A percentile compares a stretch with the other conserved stretches of the same genome.
Evolutionary conservation across 2,113 vertebrate species (phyloP).

Genomic region (Eira barbara): DNA sequence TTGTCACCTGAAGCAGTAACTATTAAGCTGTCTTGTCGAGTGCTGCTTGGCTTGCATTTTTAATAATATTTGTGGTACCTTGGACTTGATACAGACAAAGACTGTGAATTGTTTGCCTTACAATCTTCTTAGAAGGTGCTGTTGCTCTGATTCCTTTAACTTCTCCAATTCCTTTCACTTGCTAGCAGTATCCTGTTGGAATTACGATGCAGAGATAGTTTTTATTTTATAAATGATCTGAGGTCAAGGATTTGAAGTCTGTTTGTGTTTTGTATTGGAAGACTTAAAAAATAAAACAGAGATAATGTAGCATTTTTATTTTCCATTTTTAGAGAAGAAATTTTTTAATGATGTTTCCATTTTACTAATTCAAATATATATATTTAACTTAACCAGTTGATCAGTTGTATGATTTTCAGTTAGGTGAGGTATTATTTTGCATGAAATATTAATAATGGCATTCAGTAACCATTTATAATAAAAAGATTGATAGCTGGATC

Average conservation of each 20-base stretch:
- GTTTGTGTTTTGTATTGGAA: slow-evolving; percentile 72
- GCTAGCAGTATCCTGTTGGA: slow-evolving; percentile 6
- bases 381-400: slow-evolving; percentile 53
- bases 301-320: slow-evolving; percentile 72
- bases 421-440: background rate
- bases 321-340: slow-evolving; percentile 57
- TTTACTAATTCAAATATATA: slow-evolving; percentile 41
- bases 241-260: slow-evolving; percentile 68
- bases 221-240: slow-evolving; percentile 76
- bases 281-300: slow-evolving; percentile 60
- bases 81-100: slow-evolving; percentile 52
- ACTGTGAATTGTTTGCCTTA: slow-evolving; percentile 26
- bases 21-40: slow-evolving; percentile 28
- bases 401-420: slow-evolving; percentile 49
- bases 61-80: slow-evolving; percentile 62
- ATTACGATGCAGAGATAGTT: slow-evolving; percentile 71
- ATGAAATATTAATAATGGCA: background rate
- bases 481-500: background rate
- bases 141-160: background rate
- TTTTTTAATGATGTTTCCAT: slow-evolving; percentile 1
- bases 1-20: slow-evolving; percentile 64
- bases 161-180: slow-evolving; percentile 23
- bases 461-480: background rate
- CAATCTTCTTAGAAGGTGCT: slow-evolving; percentile 39
- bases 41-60: slow-evolving; percentile 67